Conservation (phyloP, 2,113 vertebrate species). For the Elephas maximus region DNA sequence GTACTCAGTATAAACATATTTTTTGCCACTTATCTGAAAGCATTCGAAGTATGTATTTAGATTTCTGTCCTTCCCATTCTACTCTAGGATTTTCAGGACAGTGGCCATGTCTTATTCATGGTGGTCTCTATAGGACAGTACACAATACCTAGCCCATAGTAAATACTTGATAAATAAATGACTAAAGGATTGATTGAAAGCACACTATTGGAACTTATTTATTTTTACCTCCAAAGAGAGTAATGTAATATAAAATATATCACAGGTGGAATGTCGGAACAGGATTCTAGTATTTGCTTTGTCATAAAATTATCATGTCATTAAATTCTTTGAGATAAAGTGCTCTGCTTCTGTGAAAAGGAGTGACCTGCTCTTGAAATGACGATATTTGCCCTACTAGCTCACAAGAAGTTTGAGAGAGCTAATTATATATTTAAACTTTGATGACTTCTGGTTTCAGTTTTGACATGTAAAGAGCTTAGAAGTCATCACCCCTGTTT, state of each 20-base stretch:
- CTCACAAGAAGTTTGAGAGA: not conserved
- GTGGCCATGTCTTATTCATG: not conserved
- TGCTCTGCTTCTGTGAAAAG: not conserved
- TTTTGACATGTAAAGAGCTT: not conserved
- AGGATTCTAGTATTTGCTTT: not conserved
- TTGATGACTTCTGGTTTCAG: not conserved
- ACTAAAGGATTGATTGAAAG: not conserved
- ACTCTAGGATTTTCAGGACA: not conserved
- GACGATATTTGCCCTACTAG: not conserved
- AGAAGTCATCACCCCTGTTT: not conserved
- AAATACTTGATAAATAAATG: not conserved
- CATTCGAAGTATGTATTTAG: not conserved
- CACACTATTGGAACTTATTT: not conserved
- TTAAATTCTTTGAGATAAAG: slow-evolving; percentile 10
- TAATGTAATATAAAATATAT: not conserved
- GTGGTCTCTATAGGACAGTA: not conserved
- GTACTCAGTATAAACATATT: not conserved
- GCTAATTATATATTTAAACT: not conserved
- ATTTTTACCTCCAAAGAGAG: slow-evolving; percentile 6
- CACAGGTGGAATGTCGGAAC: not conserved
- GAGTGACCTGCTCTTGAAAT: not conserved
- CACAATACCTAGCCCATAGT: not conserved
- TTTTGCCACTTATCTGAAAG: not conserved
- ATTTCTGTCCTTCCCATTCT: not conserved
- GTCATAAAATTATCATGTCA: not conserved